These are phyloP conservation scores for Periparus ater DNA, from an alignment of 2,797 vertebrate genomes.

Conservation along the genomic window DNA sequence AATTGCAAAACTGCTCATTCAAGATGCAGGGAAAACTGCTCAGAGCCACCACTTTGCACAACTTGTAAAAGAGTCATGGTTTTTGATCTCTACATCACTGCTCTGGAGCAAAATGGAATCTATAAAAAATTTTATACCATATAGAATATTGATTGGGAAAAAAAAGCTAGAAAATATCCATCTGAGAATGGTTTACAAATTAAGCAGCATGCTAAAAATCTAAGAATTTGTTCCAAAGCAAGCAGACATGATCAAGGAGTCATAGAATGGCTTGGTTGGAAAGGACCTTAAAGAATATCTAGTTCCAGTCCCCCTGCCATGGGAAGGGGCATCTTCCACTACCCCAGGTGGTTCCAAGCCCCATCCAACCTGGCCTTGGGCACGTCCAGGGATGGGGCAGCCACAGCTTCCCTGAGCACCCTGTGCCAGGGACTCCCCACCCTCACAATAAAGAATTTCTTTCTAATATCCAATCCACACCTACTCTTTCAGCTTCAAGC, in stretches of 20 bases:
- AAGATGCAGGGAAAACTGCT: rapidly evolving
- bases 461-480: too few species aligned
- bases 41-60: neutral
- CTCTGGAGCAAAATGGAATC: neutral
- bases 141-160: rapidly evolving
- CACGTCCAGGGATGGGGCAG: neutral
- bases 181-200: neutral
- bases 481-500: neutral
- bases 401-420: rapidly evolving
- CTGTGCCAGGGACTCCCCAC: neutral
- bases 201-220: neutral
- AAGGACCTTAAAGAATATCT: neutral
- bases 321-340: neutral
- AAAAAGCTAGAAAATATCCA: neutral
- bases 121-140: neutral
- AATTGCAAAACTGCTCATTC: neutral
- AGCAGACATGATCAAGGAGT: neutral
- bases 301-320: rapidly evolving
- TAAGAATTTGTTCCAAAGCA: neutral
- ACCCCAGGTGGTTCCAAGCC: neutral
- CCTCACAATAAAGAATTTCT: neutral
- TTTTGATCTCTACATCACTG: neutral
- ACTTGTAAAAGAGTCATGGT: neutral
- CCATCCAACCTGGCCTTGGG: rapidly evolving
- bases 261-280: neutral